Base-by-base conservation (phyloP, 2,888 invertebrate genomes). In the Drosophila mimica region DNA sequence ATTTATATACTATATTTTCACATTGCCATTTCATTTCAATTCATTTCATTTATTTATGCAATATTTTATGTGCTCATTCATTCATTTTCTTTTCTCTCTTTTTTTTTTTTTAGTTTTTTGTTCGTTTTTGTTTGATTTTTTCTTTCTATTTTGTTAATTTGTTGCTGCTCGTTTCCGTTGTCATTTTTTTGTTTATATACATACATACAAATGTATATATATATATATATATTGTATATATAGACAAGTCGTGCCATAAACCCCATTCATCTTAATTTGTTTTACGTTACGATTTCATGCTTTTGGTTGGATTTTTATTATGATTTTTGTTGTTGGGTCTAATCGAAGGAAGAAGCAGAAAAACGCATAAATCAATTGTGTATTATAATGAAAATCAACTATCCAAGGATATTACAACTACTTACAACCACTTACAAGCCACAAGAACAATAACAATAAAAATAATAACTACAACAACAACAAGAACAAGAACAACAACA, bases 11-110 rank as follows among this genome's bases (percentile, higher is more conserved):
- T 72, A 60, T 83, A 72, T 83, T 74, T 80, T 78, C 74, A 72
- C 79, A 85, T 85, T 85, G 83, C 86, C 83, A 88, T 88, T 86
- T 87, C 89, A 88, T 89, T 89, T 87, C 74, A 84, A 87, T 83
- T 87, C 85, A 81, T 88, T 87, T 87, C 77, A 83, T 88, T 87
- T 85, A 88, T 89, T 89, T 89, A 90, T 87, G 84, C 88, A 87
- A 87, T 87, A 83, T 87, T 84, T 84, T 85, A 87, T 87, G 85
- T 85, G 85, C 75, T 75, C 77, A 82, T 86, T 83, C 84, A 82
- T 88, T 82, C 74, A 75, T 67, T 76, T 80, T 70, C 69, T 75
- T 69, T 79, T 64, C 46, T 17, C 15, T 56, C 28, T 11, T 46
- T 36, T 13, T 11, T 62, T 17, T 20, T 4, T 38, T 54, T 57